Conservation (phyloP, 2,797 vertebrate genomes). For the Sus cebifrons region DNA sequence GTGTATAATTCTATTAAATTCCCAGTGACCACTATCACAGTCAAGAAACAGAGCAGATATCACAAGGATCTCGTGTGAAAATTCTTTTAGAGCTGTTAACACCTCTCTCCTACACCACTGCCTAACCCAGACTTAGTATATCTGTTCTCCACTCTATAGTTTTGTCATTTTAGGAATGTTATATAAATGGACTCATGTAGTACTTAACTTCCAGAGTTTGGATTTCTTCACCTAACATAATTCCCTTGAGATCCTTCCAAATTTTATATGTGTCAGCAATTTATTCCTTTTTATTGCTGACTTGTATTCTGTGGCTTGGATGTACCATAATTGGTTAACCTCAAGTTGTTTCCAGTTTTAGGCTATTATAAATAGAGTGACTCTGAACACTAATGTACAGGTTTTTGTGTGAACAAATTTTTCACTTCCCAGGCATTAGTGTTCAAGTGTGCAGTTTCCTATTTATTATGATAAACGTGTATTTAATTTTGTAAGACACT, state of each 20-base stretch:
- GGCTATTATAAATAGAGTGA: background rate
- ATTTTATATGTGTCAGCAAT: background rate
- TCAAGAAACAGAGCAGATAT: background rate
- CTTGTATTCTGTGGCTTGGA: background rate
- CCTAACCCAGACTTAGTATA: background rate
- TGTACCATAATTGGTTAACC: background rate
- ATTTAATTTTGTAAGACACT: background rate
- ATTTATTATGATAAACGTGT: background rate
- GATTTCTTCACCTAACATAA: background rate
- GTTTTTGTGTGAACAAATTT: slow-evolving; percentile 29
- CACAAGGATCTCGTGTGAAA: background rate
- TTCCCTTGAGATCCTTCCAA: background rate
- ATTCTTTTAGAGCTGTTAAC: background rate
- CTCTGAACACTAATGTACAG: background rate
- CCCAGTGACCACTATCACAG: background rate
- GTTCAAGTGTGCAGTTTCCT: background rate
- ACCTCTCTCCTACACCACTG: background rate
- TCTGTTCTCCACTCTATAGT: background rate
- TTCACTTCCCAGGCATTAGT: slow-evolving; percentile 15
- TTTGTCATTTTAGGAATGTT: background rate
- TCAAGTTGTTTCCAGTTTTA: background rate
- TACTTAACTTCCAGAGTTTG: slow-evolving; percentile 17
- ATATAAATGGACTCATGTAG: background rate
- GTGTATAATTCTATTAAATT: background rate
- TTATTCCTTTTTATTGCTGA: background rate